Evolutionary conservation across 2,797 vertebrate species (phyloP).

Genomic region (Clarias pachynema): DNA sequence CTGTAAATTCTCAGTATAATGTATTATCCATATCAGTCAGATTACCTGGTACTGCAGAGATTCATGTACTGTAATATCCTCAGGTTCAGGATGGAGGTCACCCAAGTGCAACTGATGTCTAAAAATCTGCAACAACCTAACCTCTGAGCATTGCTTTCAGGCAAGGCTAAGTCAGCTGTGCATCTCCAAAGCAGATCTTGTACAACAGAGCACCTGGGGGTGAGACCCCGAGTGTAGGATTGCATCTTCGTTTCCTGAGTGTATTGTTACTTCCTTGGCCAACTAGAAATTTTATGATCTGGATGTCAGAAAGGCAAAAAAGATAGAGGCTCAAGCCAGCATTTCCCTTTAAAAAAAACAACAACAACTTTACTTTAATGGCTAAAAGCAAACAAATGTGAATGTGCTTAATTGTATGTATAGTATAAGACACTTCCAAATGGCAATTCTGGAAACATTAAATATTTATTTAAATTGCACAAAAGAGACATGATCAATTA

Average conservation of each 20-base stretch:
- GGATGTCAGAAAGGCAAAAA: not conserved
- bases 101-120: not conserved
- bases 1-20: not conserved
- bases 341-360: not conserved
- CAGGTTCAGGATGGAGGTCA: not conserved
- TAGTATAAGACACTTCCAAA: not conserved
- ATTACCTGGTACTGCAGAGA: not conserved
- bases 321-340: not conserved
- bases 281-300: not conserved
- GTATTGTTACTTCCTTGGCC: not conserved
- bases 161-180: constrained; percentile 8
- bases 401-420: not conserved
- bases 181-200: not conserved
- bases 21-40: not conserved
- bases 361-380: not conserved
- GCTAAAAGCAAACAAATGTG: not conserved
- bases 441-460: not conserved
- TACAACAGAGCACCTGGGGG: not conserved
- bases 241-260: not conserved
- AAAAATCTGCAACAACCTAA: not conserved
- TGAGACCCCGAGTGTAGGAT: not conserved
- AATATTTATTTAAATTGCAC: not conserved
- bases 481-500: not conserved
- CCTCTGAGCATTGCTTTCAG: constrained; percentile 4
- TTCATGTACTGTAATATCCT: constrained; percentile 15